Base-by-base conservation (phyloP, 2,888 invertebrate species). In the Megaustenia siamemsis region DNA sequence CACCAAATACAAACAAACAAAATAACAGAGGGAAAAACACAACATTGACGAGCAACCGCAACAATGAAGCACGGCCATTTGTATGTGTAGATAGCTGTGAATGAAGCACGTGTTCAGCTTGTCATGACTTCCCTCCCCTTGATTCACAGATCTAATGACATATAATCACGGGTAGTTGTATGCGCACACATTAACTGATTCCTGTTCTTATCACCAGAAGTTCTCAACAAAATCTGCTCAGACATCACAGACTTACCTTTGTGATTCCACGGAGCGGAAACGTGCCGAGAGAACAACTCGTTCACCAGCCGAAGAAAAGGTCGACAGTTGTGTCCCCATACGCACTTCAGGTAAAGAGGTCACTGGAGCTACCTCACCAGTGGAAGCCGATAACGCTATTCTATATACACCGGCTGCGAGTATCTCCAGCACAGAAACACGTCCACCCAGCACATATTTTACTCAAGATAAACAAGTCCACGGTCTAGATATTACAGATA, bases 391-490 rank as follows among this genome's bases (percentile, higher is more conserved):
- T 0, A 28, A 45, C 4, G 18, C 32, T 32, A 32, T 49, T 49
- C 21, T 73, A 73, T 49, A 73, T n/a, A 49, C 73, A 28, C 73
- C 73, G 35, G 73, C 32, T 5, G 28, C n/a, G 21, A 73, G 73
- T 49, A 32, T 73, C 18, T 49, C 73, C 1, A 73, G 73, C 32
- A 32, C 28, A 18, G 21, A 73, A n/a, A 32, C 73, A 49, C 45
- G 32, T 73, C 49, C 28, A 35, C 49, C 45, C 3, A 49, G 49
- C 28, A 32, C 18, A 32, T 32, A 49, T 21, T 32, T 49, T 18
- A 45, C 53, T 18, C n/a, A 4, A 21, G 49, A 73, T 28, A 32
- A 5, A 18, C 45, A 45, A 12, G 28, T 15, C 73, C 18, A 18
- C 15, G 32, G 2, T 49, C 32, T 15, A 21, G n/a, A 73, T 21